Evolutionary conservation across 2,113 vertebrate species (phyloP).

Genomic region (Beaufortia kweichowensis): DNA sequence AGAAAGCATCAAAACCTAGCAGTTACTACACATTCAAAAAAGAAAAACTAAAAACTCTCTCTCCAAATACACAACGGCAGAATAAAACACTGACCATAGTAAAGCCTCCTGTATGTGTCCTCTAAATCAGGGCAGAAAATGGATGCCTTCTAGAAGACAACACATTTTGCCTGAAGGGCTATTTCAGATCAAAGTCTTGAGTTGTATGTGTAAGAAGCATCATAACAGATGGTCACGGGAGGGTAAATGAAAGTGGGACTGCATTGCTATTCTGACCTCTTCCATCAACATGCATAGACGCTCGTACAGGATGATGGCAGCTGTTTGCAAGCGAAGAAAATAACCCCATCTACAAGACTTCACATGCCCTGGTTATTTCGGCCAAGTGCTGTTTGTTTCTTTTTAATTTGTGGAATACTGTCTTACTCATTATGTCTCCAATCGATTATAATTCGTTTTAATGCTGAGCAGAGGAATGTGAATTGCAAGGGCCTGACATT

Average conservation of each 20-base stretch:
- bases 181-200: not conserved
- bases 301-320: not conserved
- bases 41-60: too few species aligned
- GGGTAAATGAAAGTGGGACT: conserved; percentile 50
- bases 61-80: not conserved
- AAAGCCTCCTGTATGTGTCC: not conserved
- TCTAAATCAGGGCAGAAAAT: not conserved
- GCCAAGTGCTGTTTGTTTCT: conserved; percentile 50
- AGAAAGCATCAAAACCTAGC: too few species aligned
- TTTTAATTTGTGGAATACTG: conserved; percentile 60
- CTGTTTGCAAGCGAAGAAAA: not conserved
- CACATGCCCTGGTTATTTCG: not conserved
- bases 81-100: not conserved
- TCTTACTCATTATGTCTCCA: conserved; percentile 60
- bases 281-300: conserved; percentile 17
- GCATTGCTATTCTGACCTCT: conserved; percentile 37
- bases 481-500: conserved; percentile 58
- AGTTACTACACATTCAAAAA: not conserved
- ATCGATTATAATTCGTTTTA: conserved; percentile 73
- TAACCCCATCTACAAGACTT: conserved; percentile 11
- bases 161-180: not conserved
- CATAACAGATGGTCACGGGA: conserved; percentile 7
- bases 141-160: conserved; percentile 37
- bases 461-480: conserved; percentile 67
- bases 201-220: conserved; percentile 41